phyloP scores from a whole-genome alignment of 2,113 vertebrate genomes.

The Gallinago paraguaiae region DNA sequence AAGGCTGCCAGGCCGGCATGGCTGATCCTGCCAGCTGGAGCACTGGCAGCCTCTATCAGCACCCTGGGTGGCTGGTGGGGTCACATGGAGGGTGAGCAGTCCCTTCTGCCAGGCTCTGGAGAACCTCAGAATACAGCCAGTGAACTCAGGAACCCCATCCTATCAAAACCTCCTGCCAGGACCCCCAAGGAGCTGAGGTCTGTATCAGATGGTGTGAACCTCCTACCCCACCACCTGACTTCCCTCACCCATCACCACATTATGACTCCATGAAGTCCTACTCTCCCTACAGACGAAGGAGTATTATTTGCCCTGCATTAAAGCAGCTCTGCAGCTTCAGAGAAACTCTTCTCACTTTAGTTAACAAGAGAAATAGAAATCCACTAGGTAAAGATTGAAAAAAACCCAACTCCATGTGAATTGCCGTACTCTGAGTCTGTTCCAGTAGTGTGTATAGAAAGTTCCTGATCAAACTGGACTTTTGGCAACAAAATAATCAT shows the following conservation, averaged over 20 bases:
- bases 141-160: not conserved
- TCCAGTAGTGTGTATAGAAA: accelerated
- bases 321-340: not conserved
- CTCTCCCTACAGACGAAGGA: not conserved
- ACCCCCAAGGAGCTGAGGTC: not conserved
- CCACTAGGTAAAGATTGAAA: not conserved
- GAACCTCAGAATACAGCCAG: not conserved
- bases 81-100: accelerated
- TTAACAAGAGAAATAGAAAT: not conserved
- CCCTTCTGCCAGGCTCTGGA: not conserved
- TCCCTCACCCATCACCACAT: accelerated
- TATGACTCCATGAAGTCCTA: not conserved
- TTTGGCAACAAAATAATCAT: not conserved
- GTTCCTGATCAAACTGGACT: not conserved
- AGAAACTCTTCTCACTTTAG: not conserved
- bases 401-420: not conserved
- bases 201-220: not conserved
- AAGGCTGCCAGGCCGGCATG: accelerated
- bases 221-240: not conserved
- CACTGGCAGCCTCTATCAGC: not conserved
- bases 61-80: not conserved
- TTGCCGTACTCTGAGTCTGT: not conserved
- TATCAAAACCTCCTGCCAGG: not conserved
- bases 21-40: not conserved
- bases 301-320: not conserved